These are phyloP conservation scores for Esperia sulphurella DNA, from an alignment of 2,888 invertebrate species.

Conservation along the genomic window DNA sequence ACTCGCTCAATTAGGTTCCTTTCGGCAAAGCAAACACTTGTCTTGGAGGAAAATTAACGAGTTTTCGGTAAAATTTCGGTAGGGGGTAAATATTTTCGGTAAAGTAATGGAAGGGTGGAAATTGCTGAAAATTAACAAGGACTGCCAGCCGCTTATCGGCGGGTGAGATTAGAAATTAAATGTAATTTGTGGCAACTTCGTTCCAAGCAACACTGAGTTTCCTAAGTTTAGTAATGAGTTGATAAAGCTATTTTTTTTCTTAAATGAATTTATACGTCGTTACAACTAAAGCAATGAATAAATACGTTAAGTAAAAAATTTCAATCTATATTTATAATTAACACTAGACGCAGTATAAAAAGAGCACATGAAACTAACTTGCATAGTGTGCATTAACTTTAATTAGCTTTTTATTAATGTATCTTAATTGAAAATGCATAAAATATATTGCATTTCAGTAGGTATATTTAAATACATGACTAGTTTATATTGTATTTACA, in stretches of 20 bases:
- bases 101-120: slow-evolving; percentile 30
- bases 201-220: slow-evolving; percentile 11
- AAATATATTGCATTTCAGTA: background rate
- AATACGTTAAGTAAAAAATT: too few relatives aligned
- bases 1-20: slow-evolving; percentile 50
- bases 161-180: slow-evolving; percentile 45
- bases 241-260: too few relatives aligned
- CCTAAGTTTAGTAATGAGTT: too few relatives aligned
- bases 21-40: slow-evolving; percentile 42
- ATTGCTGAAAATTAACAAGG: slow-evolving; percentile 49
- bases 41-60: slow-evolving; percentile 26
- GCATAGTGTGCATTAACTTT: too few relatives aligned
- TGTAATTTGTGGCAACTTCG: slow-evolving; percentile 38
- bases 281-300: too few relatives aligned
- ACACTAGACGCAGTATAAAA: too few relatives aligned
- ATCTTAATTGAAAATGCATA: background rate
- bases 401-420: too few relatives aligned
- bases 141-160: slow-evolving; percentile 30
- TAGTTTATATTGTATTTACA: too few relatives aligned
- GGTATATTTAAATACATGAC: too few relatives aligned
- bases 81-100: slow-evolving; percentile 1
- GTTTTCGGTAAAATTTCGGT: slow-evolving; percentile 10
- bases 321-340: too few relatives aligned
- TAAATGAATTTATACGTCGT: too few relatives aligned
- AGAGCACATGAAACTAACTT: too few relatives aligned